Base-by-base conservation (phyloP, 2,797 vertebrate genomes). In the Taeniopygia guttata region DNA sequence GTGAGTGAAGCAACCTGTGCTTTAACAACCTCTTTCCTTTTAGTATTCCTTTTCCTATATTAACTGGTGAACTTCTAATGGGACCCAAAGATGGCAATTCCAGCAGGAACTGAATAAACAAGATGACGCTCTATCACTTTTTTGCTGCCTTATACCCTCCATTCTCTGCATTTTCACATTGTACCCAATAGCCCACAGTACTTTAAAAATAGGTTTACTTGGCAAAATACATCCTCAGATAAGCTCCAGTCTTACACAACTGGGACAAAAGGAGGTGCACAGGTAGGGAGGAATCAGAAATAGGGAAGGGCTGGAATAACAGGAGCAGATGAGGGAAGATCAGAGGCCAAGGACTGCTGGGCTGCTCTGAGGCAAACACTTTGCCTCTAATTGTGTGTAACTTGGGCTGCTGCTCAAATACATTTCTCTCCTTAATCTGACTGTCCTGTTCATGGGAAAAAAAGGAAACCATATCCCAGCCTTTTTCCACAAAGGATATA, bases 121-220 rank as follows among this genome's bases (percentile, higher is more conserved):
- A 72, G 52, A 76, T 80, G 38, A 80, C 73, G 32, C 25, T 85
- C 7, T 15, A 21, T 64, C 70, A 48, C 49, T 80, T 79, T 87
- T 93, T n/a, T 13, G 40, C 56, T 80, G 45, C 20, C 19, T 93
- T 58, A 46, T 27, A 9, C 16, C 19, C 66, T 74, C 64, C 27
- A 36, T 56, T 94, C 78, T 56, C 49, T 91, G 40, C 58, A 77
- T 74, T 89, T 89, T 83, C 38, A 70, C 60, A 75, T 43, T 77
- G 81, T 48, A 56, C 69, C 46, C 0, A 5, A 45, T 73, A 92
- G 59, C 70, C 84, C 86, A 92, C 81, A 68, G 16, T 66, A 38
- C 48, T 84, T n/a, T n/a, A 92, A 90, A 92, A 94, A 86, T 87
- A 89, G 55, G 7, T 43, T 82, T 82, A 55, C 87, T 74, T 70